Percentiles rank a stretch among this genome's conserved stretches.
Conservation (phyloP, 2,113 vertebrate genomes). For the Candoia aspera region DNA sequence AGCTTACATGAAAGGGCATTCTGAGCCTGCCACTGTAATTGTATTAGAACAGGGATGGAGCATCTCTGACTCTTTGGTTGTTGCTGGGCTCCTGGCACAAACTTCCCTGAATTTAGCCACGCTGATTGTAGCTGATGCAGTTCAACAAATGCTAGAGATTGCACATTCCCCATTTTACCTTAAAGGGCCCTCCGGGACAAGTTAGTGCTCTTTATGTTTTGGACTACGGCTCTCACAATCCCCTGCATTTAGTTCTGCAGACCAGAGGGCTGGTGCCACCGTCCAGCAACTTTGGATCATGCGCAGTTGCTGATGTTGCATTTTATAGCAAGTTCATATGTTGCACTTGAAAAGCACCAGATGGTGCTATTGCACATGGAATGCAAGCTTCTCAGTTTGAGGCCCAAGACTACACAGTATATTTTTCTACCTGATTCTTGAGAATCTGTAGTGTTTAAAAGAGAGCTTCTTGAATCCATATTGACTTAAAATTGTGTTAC, state of each 20-base stretch:
- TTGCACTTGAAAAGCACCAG: not conserved
- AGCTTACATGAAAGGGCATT: not conserved
- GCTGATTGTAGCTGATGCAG: not conserved
- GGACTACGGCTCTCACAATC: not conserved
- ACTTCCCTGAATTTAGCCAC: not conserved
- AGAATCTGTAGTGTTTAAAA: not conserved
- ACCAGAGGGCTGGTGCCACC: not conserved
- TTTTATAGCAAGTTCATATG: not conserved
- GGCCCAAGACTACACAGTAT: not conserved
- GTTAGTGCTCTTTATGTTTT: not conserved
- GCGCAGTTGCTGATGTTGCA: not conserved
- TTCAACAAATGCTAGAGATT: not conserved
- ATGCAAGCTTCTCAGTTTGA: not conserved
- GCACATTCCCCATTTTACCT: not conserved
- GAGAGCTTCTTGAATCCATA: not conserved
- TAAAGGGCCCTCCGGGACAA: not conserved
- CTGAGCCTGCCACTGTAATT: not conserved
- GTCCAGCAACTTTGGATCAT: not conserved
- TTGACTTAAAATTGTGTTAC: not conserved
- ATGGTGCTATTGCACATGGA: not conserved
- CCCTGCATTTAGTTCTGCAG: not conserved
- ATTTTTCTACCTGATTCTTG: not conserved
- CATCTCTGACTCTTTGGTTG: not conserved
- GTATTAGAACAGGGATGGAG: not conserved
- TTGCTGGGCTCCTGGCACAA: not conserved